Evolutionary conservation across 2,797 vertebrate species (phyloP).

Genomic region (Gambusia yucatana): DNA sequence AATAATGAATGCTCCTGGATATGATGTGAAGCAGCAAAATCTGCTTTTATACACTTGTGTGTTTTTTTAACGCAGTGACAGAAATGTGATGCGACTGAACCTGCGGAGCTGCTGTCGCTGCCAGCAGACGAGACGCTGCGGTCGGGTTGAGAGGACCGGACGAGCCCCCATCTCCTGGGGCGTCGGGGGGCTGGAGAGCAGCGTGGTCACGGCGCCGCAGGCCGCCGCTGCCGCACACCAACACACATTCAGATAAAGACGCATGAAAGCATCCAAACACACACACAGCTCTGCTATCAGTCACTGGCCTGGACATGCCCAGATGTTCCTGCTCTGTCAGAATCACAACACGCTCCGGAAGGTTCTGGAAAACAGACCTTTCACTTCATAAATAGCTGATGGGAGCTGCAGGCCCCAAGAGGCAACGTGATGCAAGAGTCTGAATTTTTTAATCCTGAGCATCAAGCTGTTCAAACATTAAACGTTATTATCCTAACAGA

Average conservation of each 20-base stretch:
- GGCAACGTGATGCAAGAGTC: conserved; percentile 3
- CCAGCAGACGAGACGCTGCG: conserved; percentile 19
- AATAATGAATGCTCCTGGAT: conserved; percentile 48
- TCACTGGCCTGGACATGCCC: conserved; percentile 18
- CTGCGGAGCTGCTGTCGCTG: conserved; percentile 32
- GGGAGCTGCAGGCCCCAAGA: conserved; percentile 5
- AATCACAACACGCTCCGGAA: conserved; percentile 9
- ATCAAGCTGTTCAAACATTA: conserved; percentile 25
- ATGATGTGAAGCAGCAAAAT: conserved; percentile 16
- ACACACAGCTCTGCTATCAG: neutral
- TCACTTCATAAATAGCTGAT: neutral
- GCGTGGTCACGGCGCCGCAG: conserved; percentile 10
- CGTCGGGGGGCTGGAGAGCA: conserved; percentile 43
- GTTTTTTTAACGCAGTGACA: conserved; percentile 11
- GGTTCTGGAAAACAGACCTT: neutral
- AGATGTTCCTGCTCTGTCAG: conserved; percentile 2
- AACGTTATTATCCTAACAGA: conserved; percentile 12
- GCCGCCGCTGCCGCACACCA: neutral
- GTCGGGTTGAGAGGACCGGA: conserved; percentile 32
- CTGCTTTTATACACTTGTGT: conserved; percentile 15
- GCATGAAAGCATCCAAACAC: conserved; percentile 1
- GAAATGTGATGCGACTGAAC: conserved; percentile 49
- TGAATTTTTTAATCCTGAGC: conserved; percentile 18
- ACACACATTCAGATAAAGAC: conserved; percentile 27
- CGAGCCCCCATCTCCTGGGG: conserved; percentile 40